Evolutionary conservation across 2,113 vertebrate species (phyloP).

Genomic region (Hirundichthys speculiger): DNA sequence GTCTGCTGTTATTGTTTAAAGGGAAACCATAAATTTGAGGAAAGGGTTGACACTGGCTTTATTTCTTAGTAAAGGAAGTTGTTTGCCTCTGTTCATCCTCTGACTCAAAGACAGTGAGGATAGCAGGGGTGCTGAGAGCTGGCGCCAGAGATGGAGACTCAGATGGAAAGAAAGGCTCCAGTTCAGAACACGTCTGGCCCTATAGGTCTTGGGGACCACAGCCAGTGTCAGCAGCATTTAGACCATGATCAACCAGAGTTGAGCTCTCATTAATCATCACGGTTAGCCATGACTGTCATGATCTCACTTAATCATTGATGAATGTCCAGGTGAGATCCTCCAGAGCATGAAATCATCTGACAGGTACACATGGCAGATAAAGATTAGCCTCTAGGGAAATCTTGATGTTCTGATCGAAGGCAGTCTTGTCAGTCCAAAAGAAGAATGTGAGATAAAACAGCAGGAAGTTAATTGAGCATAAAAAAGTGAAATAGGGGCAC

Average conservation of each 20-base stretch:
- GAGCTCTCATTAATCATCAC: slow-evolving; percentile 55
- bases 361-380: slow-evolving; percentile 30
- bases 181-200: slow-evolving; percentile 40
- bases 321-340: slow-evolving; percentile 37
- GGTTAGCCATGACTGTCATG: slow-evolving; percentile 48
- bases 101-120: slow-evolving; percentile 63
- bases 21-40: slow-evolving; percentile 48
- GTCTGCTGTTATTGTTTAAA: slow-evolving; percentile 31
- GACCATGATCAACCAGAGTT: slow-evolving; percentile 16
- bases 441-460: slow-evolving; percentile 37
- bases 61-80: slow-evolving; percentile 51
- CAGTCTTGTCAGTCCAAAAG: slow-evolving; percentile 28
- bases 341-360: slow-evolving; percentile 28
- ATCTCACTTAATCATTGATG: slow-evolving; percentile 56
- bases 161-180: slow-evolving; percentile 37
- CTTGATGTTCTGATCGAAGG: slow-evolving; percentile 15
- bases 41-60: slow-evolving; percentile 37
- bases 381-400: slow-evolving; percentile 30
- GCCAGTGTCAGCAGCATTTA: slow-evolving; percentile 34
- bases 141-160: slow-evolving; percentile 63
- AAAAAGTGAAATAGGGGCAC: slow-evolving; percentile 34
- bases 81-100: slow-evolving; percentile 51
- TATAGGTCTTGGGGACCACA: slow-evolving; percentile 31
- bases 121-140: slow-evolving; percentile 39
- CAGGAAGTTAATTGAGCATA: slow-evolving; percentile 39